Conservation (phyloP, 1,140 invertebrate species). For the Eufriesea mexicana region DNA sequence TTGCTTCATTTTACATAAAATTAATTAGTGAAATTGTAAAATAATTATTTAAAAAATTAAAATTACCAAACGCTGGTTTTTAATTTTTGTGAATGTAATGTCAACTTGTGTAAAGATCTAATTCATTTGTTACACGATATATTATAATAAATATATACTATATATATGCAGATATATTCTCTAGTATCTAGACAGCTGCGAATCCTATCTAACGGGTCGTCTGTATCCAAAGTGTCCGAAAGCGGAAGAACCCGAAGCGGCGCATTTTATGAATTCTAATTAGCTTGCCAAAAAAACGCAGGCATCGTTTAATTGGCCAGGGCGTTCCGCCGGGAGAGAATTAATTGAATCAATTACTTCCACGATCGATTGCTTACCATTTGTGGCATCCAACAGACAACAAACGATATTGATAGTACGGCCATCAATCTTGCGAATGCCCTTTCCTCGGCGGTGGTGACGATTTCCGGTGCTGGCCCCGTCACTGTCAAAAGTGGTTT, state of each 20-base stretch:
- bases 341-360: constrained; percentile 25
- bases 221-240: not conserved
- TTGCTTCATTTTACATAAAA: no score
- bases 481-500: constrained; percentile 74
- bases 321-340: not conserved
- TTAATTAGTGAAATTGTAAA: not conserved
- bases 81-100: not conserved
- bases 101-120: not conserved
- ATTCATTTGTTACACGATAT: not conserved
- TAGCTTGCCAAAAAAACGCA: constrained; percentile 10
- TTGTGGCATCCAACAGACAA: constrained; percentile 93
- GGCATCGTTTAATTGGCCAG: not conserved
- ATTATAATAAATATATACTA: not conserved
- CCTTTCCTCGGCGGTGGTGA: constrained; percentile 89
- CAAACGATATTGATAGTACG: constrained; percentile 90
- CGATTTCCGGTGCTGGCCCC: constrained; percentile 74
- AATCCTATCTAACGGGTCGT: not conserved
- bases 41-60: not conserved
- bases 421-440: constrained; percentile 93
- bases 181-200: no score
- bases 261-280: constrained; percentile 15
- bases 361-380: constrained; percentile 85
- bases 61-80: not conserved
- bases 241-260: not conserved
- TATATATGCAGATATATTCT: not conserved